Base-by-base conservation (phyloP, 2,888 invertebrate species). In the Agrenia bidenticulata region DNA sequence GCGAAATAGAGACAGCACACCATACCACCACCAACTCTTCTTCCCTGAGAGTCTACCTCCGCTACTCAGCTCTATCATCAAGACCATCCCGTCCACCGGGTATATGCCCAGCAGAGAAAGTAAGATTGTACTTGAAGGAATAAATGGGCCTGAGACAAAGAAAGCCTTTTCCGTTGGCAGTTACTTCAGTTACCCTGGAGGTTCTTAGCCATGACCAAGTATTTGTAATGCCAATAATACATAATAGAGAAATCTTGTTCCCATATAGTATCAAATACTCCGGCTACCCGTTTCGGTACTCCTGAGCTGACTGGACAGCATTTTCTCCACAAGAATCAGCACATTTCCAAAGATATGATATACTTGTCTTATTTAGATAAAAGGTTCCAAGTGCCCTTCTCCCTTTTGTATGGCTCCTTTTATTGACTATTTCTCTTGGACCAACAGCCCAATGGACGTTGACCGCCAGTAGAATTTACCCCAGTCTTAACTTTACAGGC, bases 331-430 rank as follows among this genome's bases (percentile, higher is more conserved):
- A 42, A 64, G 64, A 45, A 64, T 64, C 64, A 64, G 64, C 64
- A 64, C 63, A 64, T 59, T 64, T 60, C 21, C 60, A 39, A 42
- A 61, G 56, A 53, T 59, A 60, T 62, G 67, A 69, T 66, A 66
- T 64, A 66, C 64, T 65, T 65, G 64, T 70, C 72, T 73, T 73
- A 75, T 75, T 73, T 75, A 67, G 73, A 69, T 75, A 75, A 75
- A 75, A 75, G 75, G 72, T 70, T 73, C 62, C 50, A 64, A 66
- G 60, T 71, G 66, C 63, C 64, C 66, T 64, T 68, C 64, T 24
- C 42, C 37, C 39, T 24, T 26, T n/a, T n/a, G 49, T 39, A 56
- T 60, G 60, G 59, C 69, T 64, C 67, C 49, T 64, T 62, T 66
- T 68, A 68, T 71, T 71, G 64, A 65, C 65, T 65, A 69, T 69